Base-by-base conservation (phyloP, 2,113 vertebrate genomes). In the Tragulus kanchil region DNA sequence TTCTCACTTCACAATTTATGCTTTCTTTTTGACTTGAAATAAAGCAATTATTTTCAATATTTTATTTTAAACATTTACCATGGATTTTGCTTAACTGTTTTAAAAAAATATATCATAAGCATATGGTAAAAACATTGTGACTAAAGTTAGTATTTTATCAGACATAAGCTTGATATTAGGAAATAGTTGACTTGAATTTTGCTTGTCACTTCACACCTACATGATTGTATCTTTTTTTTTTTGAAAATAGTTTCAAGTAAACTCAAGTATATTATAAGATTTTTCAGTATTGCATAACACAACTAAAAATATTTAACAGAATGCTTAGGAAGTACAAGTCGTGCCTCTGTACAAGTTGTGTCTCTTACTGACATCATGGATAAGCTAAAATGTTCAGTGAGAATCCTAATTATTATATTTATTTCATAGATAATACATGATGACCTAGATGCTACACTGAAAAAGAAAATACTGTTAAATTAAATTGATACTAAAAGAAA, bases 111-210 rank as follows among this genome's bases (percentile, higher is more conserved):
- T 54, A 25, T 65, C 11, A 77, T 58, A 36, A 3, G 42, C 1
- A 67, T 12, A 17, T 3, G 81, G 11, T 48, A 52, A 42, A 90
- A 81, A 69, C 11, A 82, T 17, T 36, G 9, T 82, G 19, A 52
- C 10, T 73, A 79, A 15, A 73, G 90, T 88, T 56, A 50, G 11
- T 50, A 78, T 92, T 77, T 67, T 17, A 36, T 26, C 15, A 81
- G n/a, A 52, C 1, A 73, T 28, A n/a, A 5, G 28, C 56, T 67
- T 84, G 26, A 61, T 1, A 75, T n/a, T 3, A 42, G 14, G 85
- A 10, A 73, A 78, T 52, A 89, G 3, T 54, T 11, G 23, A 17
- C 86, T 82, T 93, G n/a, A 91, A 73, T 93, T 95, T 59, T 86
- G 1, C 0, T 91, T 94, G 17, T 2, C 12, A 79, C 23, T 79